Evolutionary conservation across 2,113 vertebrate species (phyloP).

Genomic region (Dicaeum eximium): DNA sequence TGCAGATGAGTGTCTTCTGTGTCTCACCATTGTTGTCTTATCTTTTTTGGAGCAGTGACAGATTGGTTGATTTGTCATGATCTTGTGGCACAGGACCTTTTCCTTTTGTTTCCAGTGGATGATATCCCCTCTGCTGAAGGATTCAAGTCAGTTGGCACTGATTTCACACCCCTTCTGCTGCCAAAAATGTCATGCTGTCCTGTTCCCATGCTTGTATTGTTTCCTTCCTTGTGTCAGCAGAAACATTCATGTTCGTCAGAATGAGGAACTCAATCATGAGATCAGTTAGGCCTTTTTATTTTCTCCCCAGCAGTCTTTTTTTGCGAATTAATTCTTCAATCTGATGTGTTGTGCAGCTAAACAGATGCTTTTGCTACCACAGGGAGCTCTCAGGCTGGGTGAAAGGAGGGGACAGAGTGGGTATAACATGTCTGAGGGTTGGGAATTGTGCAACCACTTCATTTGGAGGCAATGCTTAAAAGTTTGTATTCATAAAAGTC

Average conservation of each 20-base stretch:
- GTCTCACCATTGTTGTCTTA: neutral
- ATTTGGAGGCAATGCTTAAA: neutral
- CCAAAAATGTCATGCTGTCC: constrained; percentile 7
- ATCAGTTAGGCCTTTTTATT: neutral
- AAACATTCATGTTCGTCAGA: constrained; percentile 24
- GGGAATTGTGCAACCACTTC: neutral
- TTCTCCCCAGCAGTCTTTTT: neutral
- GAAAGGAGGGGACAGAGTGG: neutral
- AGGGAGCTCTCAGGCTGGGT: neutral
- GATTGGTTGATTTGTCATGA: neutral
- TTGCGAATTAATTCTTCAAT: neutral
- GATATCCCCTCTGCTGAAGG: neutral
- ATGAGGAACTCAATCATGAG: neutral
- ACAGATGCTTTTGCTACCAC: neutral
- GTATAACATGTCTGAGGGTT: neutral
- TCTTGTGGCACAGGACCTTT: neutral
- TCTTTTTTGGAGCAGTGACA: neutral
- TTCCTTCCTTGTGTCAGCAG: constrained; percentile 37
- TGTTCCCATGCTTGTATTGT: neutral
- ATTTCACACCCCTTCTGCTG: neutral
- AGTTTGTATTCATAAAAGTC: neutral
- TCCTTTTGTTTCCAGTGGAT: neutral
- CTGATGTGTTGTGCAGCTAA: neutral
- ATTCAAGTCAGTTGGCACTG: neutral
- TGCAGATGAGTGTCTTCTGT: neutral